phyloP scores from a whole-genome alignment of 92 coral and sea anemone species.

The Anthopleura xanthogrammica region DNA sequence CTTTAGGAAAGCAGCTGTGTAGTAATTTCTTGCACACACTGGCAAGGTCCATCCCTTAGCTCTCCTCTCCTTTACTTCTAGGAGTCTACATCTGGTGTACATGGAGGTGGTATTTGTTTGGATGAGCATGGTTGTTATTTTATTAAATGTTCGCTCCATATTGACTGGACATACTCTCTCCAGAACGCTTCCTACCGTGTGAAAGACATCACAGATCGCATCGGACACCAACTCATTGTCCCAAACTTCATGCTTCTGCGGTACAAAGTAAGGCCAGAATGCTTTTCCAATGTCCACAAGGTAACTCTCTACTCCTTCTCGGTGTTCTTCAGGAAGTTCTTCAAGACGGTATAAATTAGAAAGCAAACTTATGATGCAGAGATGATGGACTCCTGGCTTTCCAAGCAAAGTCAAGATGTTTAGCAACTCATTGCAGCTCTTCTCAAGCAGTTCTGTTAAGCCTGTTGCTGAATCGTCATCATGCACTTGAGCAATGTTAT shows the following conservation, averaged over 20 bases:
- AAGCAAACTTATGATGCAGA: slow-evolving; percentile 36
- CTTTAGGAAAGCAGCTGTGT: slow-evolving; percentile 47
- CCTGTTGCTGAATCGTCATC: slow-evolving; percentile 27
- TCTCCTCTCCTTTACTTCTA: slow-evolving; percentile 50
- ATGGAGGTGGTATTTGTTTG: slow-evolving; percentile 22
- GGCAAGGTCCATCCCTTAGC: slow-evolving; percentile 42
- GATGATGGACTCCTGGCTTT: slow-evolving; percentile 30
- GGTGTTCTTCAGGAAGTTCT: slow-evolving; percentile 34
- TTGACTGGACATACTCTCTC: slow-evolving; percentile 50
- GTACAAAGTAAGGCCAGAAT: slow-evolving; percentile 65
- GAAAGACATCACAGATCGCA: slow-evolving; percentile 53
- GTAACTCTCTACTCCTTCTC: slow-evolving; percentile 36
- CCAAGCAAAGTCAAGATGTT: slow-evolving; percentile 43
- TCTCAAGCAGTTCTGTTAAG: slow-evolving; percentile 38
- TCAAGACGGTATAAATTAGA: slow-evolving; percentile 34
- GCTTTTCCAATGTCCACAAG: slow-evolving; percentile 58
- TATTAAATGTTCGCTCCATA: slow-evolving; percentile 44
- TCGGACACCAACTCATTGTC: slow-evolving; percentile 33
- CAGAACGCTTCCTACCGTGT: slow-evolving; percentile 38
- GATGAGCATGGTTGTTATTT: slow-evolving; percentile 44
- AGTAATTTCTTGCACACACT: slow-evolving; percentile 25
- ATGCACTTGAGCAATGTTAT: slow-evolving; percentile 41
- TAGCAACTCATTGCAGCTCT: slow-evolving; percentile 27
- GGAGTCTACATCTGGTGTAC: slow-evolving; percentile 46
- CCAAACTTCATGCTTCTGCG: slow-evolving; percentile 39